A percentile compares a stretch with the other conserved stretches of the same genome.
phyloP scores from a whole-genome alignment of 1,140 invertebrate genomes.

The Teleogryllus occipitalis region DNA sequence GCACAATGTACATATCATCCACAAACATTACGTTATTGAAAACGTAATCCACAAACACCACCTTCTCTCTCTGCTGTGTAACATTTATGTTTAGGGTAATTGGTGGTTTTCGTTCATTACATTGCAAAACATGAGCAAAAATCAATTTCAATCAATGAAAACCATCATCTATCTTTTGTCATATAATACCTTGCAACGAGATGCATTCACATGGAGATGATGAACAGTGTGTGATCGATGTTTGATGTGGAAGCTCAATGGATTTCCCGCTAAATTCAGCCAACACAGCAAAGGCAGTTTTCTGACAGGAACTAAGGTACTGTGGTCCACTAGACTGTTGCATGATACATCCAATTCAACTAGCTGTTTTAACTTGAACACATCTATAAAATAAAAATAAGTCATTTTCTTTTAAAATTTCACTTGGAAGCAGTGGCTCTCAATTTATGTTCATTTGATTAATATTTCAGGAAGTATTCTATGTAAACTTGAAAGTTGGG shows the following conservation, averaged over 20 bases:
- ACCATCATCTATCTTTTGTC: too few relatives aligned
- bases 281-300: slow-evolving; percentile 44
- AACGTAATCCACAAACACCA: too few relatives aligned
- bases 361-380: slow-evolving; percentile 38
- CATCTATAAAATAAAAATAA: slow-evolving; percentile 27
- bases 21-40: too few relatives aligned
- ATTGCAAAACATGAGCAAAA: too few relatives aligned
- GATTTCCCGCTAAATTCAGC: slow-evolving; percentile 50
- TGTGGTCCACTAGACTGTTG: slow-evolving; percentile 54
- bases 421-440: not conserved
- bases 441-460: too few relatives aligned
- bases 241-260: slow-evolving; percentile 47
- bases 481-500: not conserved
- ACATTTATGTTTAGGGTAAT: too few relatives aligned
- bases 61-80: too few relatives aligned
- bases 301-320: slow-evolving; percentile 43
- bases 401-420: not conserved
- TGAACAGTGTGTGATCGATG: slow-evolving; percentile 45
- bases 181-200: slow-evolving; percentile 39
- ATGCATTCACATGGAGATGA: slow-evolving; percentile 47
- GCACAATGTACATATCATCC: too few relatives aligned
- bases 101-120: too few relatives aligned
- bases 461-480: not conserved
- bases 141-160: too few relatives aligned
- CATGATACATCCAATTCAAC: slow-evolving; percentile 50